phyloP scores from a whole-genome alignment of 1,140 invertebrate species.

The Dicyema japonicum region DNA sequence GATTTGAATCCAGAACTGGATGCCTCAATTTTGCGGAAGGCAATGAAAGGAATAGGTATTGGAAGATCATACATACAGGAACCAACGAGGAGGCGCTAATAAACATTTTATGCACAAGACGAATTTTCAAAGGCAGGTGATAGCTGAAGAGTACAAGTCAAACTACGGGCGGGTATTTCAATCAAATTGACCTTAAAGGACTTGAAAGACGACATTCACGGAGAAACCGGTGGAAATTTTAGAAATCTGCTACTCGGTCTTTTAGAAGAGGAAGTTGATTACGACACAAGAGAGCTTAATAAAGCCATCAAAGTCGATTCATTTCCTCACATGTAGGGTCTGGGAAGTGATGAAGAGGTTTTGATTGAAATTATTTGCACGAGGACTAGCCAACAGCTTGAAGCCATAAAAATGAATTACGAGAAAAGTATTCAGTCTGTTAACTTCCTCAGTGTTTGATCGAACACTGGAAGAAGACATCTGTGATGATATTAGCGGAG shows the following conservation, averaged over 20 bases:
- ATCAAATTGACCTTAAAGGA: conserved; percentile 23
- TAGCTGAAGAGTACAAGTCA: conserved; percentile 57
- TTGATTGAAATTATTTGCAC: conserved; percentile 24
- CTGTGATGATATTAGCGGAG: conserved; percentile 17
- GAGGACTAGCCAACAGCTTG: conserved; percentile 21
- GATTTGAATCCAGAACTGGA: conserved; percentile 15
- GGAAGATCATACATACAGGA: no score
- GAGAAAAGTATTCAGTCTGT: conserved; percentile 13
- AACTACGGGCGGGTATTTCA: no score
- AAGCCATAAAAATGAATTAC: conserved; percentile 16
- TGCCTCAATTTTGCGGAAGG: conserved; percentile 12
- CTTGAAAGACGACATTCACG: no score
- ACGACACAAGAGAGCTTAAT: conserved; percentile 13
- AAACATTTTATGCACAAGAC: conserved; percentile 46
- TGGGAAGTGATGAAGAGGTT: conserved; percentile 23
- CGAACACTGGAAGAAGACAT: conserved; percentile 15
- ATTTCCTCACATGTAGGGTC: no score
- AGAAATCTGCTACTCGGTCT: conserved; percentile 10
- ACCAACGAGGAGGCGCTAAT: conserved; percentile 67
- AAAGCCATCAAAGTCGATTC: no score
- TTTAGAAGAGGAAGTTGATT: conserved; percentile 14
- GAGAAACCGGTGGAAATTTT: no score
- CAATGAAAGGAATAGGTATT: conserved; percentile 21
- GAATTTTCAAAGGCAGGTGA: conserved; percentile 53
- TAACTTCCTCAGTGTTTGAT: conserved; percentile 14